Evolutionary conservation across 37 sponge, comb jelly and placozoan species (phyloP).

Genomic region (Chondrilla cf. caribensis): DNA sequence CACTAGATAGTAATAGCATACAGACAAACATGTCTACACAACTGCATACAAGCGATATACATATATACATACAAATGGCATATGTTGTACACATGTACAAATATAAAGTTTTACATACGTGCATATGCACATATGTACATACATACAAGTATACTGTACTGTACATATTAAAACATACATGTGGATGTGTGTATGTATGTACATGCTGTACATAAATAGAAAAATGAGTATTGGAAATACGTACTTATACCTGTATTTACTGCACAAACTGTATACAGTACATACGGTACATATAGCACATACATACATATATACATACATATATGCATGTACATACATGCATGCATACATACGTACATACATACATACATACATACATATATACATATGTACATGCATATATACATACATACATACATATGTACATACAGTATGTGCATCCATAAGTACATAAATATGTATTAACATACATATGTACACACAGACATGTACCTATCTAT

Average conservation of each 20-base stretch:
- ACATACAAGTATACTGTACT: not conserved
- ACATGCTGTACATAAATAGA: too few relatives aligned
- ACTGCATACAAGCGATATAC: too few relatives aligned
- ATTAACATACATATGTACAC: not conserved
- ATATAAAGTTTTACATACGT: too few relatives aligned
- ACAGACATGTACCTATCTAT: slow-evolving; percentile 17
- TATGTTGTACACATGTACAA: too few relatives aligned
- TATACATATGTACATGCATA: not conserved
- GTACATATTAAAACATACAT: too few relatives aligned
- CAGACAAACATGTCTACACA: too few relatives aligned
- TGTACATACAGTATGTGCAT: not conserved
- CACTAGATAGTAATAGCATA: too few relatives aligned
- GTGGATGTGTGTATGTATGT: too few relatives aligned
- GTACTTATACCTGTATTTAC: too few relatives aligned
- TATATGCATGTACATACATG: not conserved
- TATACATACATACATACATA: not conserved
- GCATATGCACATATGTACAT: not conserved
- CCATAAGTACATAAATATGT: not conserved
- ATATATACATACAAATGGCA: too few relatives aligned
- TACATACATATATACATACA: not conserved
- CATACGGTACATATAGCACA: too few relatives aligned
- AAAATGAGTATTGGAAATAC: too few relatives aligned
- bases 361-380: not conserved
- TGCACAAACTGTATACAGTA: not conserved
- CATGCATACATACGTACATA: not conserved